phyloP scores from a whole-genome alignment of 2,113 vertebrate species.

The pig (Sus scrofa) region DNA sequence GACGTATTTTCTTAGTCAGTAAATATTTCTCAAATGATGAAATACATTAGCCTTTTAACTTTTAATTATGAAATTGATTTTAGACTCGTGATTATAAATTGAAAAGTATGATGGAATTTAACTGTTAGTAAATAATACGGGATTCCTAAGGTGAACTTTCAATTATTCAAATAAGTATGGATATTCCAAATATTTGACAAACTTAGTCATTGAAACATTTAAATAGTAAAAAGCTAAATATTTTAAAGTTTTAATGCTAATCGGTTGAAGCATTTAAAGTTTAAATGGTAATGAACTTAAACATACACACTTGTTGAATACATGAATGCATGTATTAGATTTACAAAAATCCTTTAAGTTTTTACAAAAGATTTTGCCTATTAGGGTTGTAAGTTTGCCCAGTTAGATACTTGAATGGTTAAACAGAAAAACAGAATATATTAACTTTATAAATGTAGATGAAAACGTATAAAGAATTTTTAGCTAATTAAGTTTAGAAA shows the following conservation, averaged over 20 bases:
- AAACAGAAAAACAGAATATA: conserved; percentile 62
- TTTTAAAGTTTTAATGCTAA: conserved; percentile 52
- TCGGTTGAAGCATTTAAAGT: conserved; percentile 57
- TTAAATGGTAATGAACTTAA: conserved; percentile 66
- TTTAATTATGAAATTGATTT: conserved; percentile 55
- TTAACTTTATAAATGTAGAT: conserved; percentile 40
- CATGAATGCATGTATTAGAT: conserved; percentile 59
- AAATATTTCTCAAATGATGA: conserved; percentile 53
- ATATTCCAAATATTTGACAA: conserved; percentile 48
- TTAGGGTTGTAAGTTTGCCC: conserved; percentile 45
- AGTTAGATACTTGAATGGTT: conserved; percentile 50
- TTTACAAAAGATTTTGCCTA: conserved; percentile 34
- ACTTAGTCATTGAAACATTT: conserved; percentile 43
- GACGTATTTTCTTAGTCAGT: neutral
- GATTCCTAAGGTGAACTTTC: conserved; percentile 29
- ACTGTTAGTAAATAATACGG: conserved; percentile 33
- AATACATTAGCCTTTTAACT: conserved; percentile 21
- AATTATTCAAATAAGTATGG: conserved; percentile 27
- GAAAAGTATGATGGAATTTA: conserved; percentile 56
- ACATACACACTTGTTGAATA: conserved; percentile 47
- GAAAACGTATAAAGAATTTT: conserved; percentile 59
- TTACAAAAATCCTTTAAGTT: conserved; percentile 56
- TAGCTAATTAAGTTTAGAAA: conserved; percentile 72
- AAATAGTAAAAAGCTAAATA: conserved; percentile 55
- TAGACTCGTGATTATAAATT: conserved; percentile 11